A percentile compares a stretch with the other conserved stretches of the same genome.
Conservation (phyloP, 2,888 invertebrate genomes). For the Hybos culiciformis region DNA sequence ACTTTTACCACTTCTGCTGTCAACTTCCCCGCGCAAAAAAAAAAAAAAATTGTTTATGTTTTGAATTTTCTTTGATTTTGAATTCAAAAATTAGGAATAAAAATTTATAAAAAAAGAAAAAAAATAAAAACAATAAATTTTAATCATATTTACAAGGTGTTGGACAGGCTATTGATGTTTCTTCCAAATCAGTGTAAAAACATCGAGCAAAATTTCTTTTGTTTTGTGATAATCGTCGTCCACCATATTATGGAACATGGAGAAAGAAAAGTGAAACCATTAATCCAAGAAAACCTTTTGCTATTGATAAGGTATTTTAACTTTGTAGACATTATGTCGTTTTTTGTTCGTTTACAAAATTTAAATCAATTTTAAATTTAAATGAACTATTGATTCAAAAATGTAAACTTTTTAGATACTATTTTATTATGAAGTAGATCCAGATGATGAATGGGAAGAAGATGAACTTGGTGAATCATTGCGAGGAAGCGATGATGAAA, state of each 20-base stretch:
- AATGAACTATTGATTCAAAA: slow-evolving; percentile 1
- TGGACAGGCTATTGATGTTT: slow-evolving; percentile 47
- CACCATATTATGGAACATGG: slow-evolving; percentile 98
- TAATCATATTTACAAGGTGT: slow-evolving; percentile 42
- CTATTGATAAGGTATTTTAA: slow-evolving; percentile 52
- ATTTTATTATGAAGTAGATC: slow-evolving; percentile 87
- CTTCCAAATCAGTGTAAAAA: slow-evolving; percentile 39
- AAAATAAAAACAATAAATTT: no score
- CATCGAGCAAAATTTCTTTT: slow-evolving; percentile 69
- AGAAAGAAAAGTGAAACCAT: slow-evolving; percentile 56
- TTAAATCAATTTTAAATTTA: slow-evolving; percentile 32
- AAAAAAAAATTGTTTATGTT: no score
- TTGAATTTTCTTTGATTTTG: no score
- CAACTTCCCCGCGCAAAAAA: no score
- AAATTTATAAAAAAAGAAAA: no score
- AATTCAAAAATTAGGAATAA: no score
- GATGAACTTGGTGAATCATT: slow-evolving; percentile 88
- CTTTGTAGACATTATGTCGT: background rate
- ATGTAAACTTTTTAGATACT: slow-evolving; percentile 40
- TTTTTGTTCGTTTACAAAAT: background rate
- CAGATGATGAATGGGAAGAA: slow-evolving; percentile 96
- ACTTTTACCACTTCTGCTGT: no score
- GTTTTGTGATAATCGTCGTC: slow-evolving; percentile 84
- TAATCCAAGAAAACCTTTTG: slow-evolving; percentile 60
- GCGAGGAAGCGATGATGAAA: slow-evolving; percentile 71